A percentile compares a stretch with the other conserved stretches of the same genome.
phyloP scores from a whole-genome alignment of 2,888 invertebrate genomes.

The Rhaphigaster nebulosa region DNA sequence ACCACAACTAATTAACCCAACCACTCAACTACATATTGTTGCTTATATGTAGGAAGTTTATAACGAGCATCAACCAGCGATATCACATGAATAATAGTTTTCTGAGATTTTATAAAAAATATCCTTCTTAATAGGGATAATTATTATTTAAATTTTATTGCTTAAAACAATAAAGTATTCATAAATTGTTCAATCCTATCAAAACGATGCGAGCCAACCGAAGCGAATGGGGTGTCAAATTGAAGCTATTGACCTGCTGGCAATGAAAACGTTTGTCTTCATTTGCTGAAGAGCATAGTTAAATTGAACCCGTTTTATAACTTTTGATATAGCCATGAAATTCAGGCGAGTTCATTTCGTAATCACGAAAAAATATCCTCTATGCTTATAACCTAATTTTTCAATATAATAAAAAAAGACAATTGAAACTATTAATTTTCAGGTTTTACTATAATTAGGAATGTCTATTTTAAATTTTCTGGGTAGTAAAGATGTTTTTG shows the following conservation, averaged over 20 bases:
- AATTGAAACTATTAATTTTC: too few species aligned
- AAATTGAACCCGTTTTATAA: not conserved
- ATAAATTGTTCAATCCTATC: not conserved
- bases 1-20: not conserved
- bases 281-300: not conserved
- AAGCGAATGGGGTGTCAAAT: not conserved
- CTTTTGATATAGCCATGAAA: not conserved
- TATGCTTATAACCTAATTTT: too few species aligned
- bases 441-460: too few species aligned
- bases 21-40: not conserved
- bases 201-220: not conserved
- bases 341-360: not conserved
- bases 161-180: not conserved
- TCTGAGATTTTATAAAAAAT: not conserved
- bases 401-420: too few species aligned
- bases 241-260: constrained; percentile 6
- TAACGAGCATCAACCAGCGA: not conserved
- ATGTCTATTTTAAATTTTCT: too few species aligned
- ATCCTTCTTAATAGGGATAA: not conserved
- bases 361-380: too few species aligned
- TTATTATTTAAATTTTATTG: not conserved
- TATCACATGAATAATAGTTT: not conserved
- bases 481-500: too few species aligned
- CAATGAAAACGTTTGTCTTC: constrained; percentile 35
- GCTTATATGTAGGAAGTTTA: not conserved